These are phyloP conservation scores for Damaliscus lunatus DNA, from an alignment of 2,113 vertebrate species.

Conservation along the genomic window DNA sequence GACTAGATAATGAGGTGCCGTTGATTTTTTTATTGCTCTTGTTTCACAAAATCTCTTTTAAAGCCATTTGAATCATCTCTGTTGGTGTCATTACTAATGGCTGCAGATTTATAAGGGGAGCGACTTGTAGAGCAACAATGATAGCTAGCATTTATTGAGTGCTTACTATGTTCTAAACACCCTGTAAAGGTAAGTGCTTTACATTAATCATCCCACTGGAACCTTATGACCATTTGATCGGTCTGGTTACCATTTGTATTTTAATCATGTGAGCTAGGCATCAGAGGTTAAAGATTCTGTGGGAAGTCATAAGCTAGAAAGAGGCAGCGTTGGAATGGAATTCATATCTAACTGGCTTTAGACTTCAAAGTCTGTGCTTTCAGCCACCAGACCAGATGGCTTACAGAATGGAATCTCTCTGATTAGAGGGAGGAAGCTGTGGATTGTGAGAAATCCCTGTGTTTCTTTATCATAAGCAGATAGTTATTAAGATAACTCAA, in stretches of 20 bases:
- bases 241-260: not conserved
- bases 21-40: slow-evolving; percentile 72
- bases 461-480: not conserved
- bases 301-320: not conserved
- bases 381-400: not conserved
- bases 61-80: not conserved
- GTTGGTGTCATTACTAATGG: not conserved
- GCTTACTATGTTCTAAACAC: not conserved
- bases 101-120: not conserved
- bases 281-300: not conserved
- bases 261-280: not conserved
- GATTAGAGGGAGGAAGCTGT: not conserved
- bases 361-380: not conserved
- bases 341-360: not conserved
- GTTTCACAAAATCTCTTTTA: slow-evolving; percentile 42
- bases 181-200: not conserved
- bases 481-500: not conserved
- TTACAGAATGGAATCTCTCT: not conserved
- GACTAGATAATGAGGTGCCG: slow-evolving; percentile 56
- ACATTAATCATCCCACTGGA: not conserved
- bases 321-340: not conserved
- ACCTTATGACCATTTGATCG: not conserved
- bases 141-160: not conserved
- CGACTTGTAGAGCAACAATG: not conserved
- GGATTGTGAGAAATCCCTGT: not conserved